Evolutionary conservation across 2,797 vertebrate genomes (phyloP).

Genomic region (Sebastes matsubarae): DNA sequence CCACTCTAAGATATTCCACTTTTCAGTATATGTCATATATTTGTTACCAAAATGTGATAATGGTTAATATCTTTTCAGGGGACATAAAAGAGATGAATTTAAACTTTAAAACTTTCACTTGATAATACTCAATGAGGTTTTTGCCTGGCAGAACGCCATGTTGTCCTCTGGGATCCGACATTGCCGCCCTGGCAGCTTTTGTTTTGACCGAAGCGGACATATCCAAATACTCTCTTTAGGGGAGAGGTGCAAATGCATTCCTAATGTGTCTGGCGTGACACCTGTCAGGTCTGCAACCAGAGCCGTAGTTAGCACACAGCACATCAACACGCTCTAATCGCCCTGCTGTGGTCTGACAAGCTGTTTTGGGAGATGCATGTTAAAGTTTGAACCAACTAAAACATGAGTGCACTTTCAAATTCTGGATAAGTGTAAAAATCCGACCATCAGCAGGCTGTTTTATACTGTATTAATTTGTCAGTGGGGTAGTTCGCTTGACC

Average conservation of each 20-base stretch:
- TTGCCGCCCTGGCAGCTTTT: slow-evolving; percentile 37
- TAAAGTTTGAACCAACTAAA: slow-evolving; percentile 25
- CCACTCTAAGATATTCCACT: not conserved
- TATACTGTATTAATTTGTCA: slow-evolving; percentile 39
- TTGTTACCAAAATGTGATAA: not conserved
- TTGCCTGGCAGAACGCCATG: slow-evolving; percentile 23
- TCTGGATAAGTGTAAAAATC: not conserved
- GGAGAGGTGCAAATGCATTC: slow-evolving; percentile 55
- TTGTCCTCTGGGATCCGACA: slow-evolving; percentile 16
- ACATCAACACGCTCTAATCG: slow-evolving; percentile 30
- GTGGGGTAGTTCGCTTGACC: slow-evolving; percentile 42
- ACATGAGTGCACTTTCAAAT: slow-evolving; percentile 20
- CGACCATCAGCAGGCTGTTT: slow-evolving; percentile 23
- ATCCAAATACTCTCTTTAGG: slow-evolving; percentile 45
- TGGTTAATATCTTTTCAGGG: not conserved
- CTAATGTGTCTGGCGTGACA: slow-evolving; percentile 53
- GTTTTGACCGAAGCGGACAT: slow-evolving; percentile 50
- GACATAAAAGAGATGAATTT: not conserved
- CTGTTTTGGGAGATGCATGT: slow-evolving; percentile 11
- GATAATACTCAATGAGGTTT: not conserved
- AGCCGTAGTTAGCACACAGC: slow-evolving; percentile 28
- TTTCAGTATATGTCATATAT: not conserved
- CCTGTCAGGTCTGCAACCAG: slow-evolving; percentile 40
- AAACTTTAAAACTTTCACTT: not conserved
- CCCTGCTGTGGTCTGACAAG: slow-evolving; percentile 32